Percentiles rank a stretch among this genome's conserved stretches.
These are phyloP conservation scores for Trinorchestia longiramus DNA, from an alignment of 1,140 invertebrate genomes.

Conservation along the genomic window DNA sequence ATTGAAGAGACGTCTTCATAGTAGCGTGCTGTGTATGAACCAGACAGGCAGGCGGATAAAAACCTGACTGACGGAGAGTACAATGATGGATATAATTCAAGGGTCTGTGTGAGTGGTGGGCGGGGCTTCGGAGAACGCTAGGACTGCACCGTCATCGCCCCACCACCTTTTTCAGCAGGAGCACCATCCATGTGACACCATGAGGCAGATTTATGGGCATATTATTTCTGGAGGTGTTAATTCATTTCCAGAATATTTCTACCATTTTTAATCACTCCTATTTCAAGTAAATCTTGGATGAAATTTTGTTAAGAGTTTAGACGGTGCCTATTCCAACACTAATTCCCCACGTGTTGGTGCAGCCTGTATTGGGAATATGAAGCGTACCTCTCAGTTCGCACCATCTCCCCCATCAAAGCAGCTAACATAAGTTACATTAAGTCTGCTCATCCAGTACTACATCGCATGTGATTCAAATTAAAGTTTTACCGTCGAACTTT, in stretches of 20 bases:
- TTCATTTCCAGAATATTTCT: too few relatives aligned
- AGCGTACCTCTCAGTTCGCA: too few relatives aligned
- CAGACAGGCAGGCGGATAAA: not conserved
- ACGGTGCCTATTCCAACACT: too few relatives aligned
- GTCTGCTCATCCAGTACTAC: too few relatives aligned
- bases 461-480: too few relatives aligned
- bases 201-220: not conserved
- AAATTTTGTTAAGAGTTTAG: too few relatives aligned
- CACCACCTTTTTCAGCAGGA: not conserved
- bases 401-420: too few relatives aligned
- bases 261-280: too few relatives aligned
- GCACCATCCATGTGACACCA: not conserved
- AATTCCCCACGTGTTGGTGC: too few relatives aligned
- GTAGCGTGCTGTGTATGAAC: not conserved
- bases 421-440: too few relatives aligned
- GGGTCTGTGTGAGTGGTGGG: not conserved
- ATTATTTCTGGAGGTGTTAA: not conserved
- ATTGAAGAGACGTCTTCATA: constrained; percentile 1
- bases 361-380: too few relatives aligned
- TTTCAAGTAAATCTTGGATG: not conserved
- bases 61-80: not conserved
- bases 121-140: not conserved
- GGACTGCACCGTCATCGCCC: not conserved
- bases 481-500: not conserved
- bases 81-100: not conserved